phyloP scores from a whole-genome alignment of 2,113 vertebrate species.

The Malurus cyaneus region DNA sequence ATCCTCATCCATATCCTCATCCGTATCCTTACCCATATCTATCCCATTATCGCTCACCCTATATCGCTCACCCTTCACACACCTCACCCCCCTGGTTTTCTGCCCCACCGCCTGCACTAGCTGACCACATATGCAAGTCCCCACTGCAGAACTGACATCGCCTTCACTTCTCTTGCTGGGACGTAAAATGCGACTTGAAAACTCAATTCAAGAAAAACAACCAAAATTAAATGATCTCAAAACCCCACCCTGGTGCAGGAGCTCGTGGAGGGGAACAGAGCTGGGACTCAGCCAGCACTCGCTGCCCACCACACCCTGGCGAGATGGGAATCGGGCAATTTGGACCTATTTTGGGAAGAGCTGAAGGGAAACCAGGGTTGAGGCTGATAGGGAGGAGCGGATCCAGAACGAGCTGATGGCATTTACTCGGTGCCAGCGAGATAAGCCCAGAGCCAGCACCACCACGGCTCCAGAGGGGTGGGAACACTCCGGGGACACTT shows the following conservation, averaged over 20 bases:
- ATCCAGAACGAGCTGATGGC: neutral
- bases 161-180: neutral
- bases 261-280: neutral
- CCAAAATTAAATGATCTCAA: accelerated
- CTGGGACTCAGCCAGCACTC: neutral
- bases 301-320: neutral
- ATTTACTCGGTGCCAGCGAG: neutral
- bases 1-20: no score
- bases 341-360: conserved; percentile 2
- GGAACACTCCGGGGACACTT: accelerated
- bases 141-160: accelerated
- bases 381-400: neutral
- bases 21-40: no score
- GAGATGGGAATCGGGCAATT: neutral
- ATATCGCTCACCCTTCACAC: neutral
- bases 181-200: accelerated
- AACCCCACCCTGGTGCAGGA: neutral
- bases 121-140: accelerated
- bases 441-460: neutral
- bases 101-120: no score
- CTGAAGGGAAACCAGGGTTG: neutral
- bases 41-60: no score
- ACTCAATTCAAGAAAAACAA: neutral
- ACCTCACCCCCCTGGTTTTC: neutral
- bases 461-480: neutral